These are phyloP conservation scores for Eretmochelys imbricata DNA, from an alignment of 2,113 vertebrate genomes.

Conservation along the genomic window DNA sequence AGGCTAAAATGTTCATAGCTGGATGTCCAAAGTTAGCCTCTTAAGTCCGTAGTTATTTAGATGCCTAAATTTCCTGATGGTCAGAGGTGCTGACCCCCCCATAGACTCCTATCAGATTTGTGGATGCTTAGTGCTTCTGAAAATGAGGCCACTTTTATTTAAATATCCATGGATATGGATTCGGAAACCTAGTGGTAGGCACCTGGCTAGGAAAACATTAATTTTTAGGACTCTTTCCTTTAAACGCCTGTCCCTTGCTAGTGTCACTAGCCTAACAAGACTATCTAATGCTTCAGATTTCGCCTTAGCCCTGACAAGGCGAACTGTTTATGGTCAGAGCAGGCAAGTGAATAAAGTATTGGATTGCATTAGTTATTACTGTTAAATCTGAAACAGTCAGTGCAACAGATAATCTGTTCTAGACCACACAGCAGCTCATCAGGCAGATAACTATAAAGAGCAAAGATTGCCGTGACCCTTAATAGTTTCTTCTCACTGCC, in stretches of 20 bases:
- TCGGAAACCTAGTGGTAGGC: neutral
- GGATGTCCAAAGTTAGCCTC: neutral
- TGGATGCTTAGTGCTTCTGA: neutral
- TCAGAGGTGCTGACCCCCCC: neutral
- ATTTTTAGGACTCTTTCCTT: fast-evolving
- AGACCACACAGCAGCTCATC: conserved; percentile 43
- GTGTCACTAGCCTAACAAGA: neutral
- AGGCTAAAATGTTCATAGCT: fast-evolving
- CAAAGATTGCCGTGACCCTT: conserved; percentile 25
- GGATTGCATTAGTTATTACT: conserved; percentile 30
- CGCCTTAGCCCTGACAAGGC: neutral
- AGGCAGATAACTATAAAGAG: conserved; percentile 54
- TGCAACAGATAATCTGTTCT: conserved; percentile 37
- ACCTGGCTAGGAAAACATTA: neutral
- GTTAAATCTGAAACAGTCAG: conserved; percentile 20
- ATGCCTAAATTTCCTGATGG: neutral
- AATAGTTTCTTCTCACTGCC: neutral
- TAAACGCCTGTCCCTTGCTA: neutral
- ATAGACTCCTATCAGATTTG: neutral
- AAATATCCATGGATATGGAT: neutral
- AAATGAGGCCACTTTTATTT: neutral
- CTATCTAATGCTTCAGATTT: neutral
- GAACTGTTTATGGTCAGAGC: neutral
- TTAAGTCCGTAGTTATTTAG: neutral
- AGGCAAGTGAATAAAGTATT: conserved; percentile 33